Base-by-base conservation (phyloP, 2,888 invertebrate species). In the Drosophila cognata region DNA sequence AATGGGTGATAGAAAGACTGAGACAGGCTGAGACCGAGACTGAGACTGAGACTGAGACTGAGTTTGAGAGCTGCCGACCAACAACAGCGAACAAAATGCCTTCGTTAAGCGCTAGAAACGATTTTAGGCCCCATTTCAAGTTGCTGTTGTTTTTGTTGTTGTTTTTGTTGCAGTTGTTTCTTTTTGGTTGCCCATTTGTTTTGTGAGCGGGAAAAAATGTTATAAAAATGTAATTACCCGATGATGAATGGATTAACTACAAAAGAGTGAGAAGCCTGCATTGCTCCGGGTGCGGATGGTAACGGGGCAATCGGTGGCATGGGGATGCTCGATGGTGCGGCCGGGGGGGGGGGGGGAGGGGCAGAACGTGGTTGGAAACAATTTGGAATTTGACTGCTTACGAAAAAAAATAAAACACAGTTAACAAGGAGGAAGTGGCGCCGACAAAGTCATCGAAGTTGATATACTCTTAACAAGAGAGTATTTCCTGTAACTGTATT, bases 161-260 rank as follows among this genome's bases (percentile, higher is more conserved):
- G 61, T 67, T 61, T 57, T 77, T 77, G 61, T 56, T 77, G 48
- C 68, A 55, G 71, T 63, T 66, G 48, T 73, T 65, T 67, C 71
- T 81, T 80, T 76, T 81, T 74, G 81, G 78, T 68, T 87, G 72
- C 82, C 80, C 65, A 84, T 84, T 88, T 87, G 82, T 87, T 82
- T 83, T 83, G 89, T 88, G 79, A 86, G 82, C 82, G 78, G 72
- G 65, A 76, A 88, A 87, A 89, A 87, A 87, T 87, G 88, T 87
- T 89, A 88, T 88, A 89, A 89, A 88, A 89, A 81, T 88, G 88
- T 88, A 88, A 88, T 88, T 88, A 86, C 89, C 86, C 82, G 86
- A 89, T 88, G 89, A 89, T 88, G 88, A 88, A 88, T 88, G 88
- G 89, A 89, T 88, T 89, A 88, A 84, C 88, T 81, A 85, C 89